Evolutionary conservation across 1,140 invertebrate genomes (phyloP), one percentile per base, ranked within the genome.

Genomic region (Megalopta genalis): DNA sequence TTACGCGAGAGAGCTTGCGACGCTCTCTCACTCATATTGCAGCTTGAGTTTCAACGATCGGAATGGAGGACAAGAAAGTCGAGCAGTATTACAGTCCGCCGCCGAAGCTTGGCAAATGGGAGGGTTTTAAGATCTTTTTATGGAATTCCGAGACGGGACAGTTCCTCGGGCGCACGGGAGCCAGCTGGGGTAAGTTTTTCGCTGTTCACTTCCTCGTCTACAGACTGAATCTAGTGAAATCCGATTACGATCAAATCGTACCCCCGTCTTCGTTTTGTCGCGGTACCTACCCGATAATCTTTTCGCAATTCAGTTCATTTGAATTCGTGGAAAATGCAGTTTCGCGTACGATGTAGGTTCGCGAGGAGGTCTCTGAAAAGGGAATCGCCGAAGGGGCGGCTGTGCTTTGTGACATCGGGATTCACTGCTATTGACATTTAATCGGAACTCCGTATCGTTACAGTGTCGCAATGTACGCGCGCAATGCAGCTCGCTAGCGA

Each of bases 61-160:
- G 42, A 76, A 96, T 96, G 95, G 95, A 95, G 91, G 95, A 95
- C 92, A 96, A 96, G 94, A 96, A 96, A 90, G 94, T 95, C 89
- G 95, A 96, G 89, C 95, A 96, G 93, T 97, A 95, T 92, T 97
- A 97, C 91, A 91, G 95, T 67, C 95, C 96, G 79, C 96, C 96
- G 85, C 96, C 96, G 77, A 96, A 96, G 92, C 95, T 97, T 84
- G 95, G 95, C 86, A 96, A 96, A 95, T 97, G 97, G 97, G 96
- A 97, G 92, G 94, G 95, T 84, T 97, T 98, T 93, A 95, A 93
- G 91, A 93, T 95, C 87, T 98, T 98, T 93, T 89, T 98, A 75
- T 98, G 96, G 95, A 97, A 98, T 94, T 95, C 96, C 78, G 96
- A 98, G 93, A 98, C 96, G 74, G 95, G 96, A 88, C 96, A 97